Evolutionary conservation across 2,113 vertebrate species (phyloP).

Genomic region (Mormyrus iriodes): DNA sequence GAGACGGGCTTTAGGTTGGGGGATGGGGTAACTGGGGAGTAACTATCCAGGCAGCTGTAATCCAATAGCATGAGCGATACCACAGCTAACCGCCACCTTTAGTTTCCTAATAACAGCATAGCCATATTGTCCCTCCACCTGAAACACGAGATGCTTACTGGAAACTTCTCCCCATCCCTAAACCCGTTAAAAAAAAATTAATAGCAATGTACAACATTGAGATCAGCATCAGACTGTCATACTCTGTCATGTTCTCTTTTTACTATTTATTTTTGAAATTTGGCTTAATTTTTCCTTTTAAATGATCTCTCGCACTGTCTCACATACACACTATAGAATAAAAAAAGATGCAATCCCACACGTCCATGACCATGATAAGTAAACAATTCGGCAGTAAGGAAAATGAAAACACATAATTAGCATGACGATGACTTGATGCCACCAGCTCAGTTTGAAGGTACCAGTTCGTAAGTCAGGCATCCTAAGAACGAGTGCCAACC

Average conservation of each 20-base stretch:
- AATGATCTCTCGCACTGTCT: not conserved
- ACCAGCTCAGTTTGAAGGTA: not conserved
- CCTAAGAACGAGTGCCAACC: not conserved
- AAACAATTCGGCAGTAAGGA: not conserved
- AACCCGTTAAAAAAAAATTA: not conserved
- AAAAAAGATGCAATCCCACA: not conserved
- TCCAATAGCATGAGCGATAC: constrained; percentile 38
- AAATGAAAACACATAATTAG: not conserved
- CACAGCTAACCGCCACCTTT: constrained; percentile 41
- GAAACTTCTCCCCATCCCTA: not conserved
- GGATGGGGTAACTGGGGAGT: constrained; percentile 22
- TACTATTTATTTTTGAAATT: not conserved
- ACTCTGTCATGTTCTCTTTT: no score
- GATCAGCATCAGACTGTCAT: not conserved
- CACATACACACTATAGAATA: not conserved
- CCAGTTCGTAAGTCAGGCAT: not conserved
- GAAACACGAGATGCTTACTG: not conserved
- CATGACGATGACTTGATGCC: not conserved
- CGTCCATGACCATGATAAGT: not conserved
- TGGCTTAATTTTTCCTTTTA: not conserved
- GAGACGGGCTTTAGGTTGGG: not conserved
- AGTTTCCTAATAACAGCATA: constrained; percentile 33
- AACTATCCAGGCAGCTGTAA: constrained; percentile 53
- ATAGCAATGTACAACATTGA: not conserved
- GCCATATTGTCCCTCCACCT: not conserved